Evolutionary conservation across 2,113 vertebrate genomes (phyloP).

Genomic region (Buteo buteo): DNA sequence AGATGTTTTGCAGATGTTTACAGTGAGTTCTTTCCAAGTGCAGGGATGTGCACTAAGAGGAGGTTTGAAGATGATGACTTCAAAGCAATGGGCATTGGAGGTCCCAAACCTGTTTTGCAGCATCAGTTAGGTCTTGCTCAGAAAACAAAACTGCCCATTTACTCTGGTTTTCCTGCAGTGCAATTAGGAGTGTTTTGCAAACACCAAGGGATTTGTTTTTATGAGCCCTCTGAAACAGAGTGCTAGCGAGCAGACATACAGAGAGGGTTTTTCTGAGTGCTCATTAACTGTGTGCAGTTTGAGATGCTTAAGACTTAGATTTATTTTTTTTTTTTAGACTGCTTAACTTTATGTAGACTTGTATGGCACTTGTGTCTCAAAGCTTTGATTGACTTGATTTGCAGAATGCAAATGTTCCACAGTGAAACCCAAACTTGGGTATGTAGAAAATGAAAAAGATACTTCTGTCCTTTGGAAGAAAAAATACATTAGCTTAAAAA

Average conservation of each 20-base stretch:
- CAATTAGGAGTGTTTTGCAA: background rate
- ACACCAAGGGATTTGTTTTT: background rate
- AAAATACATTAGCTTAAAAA: background rate
- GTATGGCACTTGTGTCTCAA: background rate
- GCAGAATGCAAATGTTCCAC: background rate
- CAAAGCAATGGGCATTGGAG: background rate
- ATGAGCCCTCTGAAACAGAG: background rate
- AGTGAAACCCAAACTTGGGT: background rate
- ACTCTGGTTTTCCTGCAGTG: background rate
- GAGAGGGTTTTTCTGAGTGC: background rate
- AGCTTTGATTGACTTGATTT: background rate
- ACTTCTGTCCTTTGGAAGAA: background rate
- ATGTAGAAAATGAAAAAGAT: background rate
- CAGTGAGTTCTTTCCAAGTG: background rate
- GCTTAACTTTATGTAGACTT: background rate
- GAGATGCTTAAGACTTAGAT: background rate
- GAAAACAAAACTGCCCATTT: background rate
- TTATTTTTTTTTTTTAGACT: background rate
- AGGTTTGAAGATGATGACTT: background rate
- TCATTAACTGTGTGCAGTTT: background rate
- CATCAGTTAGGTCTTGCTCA: background rate
- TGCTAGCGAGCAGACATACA: background rate
- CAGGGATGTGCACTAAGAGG: background rate
- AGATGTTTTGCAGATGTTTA: slow-evolving; percentile 29
- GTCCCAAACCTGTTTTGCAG: background rate